Evolutionary conservation across 2,888 invertebrate species (phyloP), one percentile per base, ranked within the genome.

Genomic region (Bugulina stolonifera): DNA sequence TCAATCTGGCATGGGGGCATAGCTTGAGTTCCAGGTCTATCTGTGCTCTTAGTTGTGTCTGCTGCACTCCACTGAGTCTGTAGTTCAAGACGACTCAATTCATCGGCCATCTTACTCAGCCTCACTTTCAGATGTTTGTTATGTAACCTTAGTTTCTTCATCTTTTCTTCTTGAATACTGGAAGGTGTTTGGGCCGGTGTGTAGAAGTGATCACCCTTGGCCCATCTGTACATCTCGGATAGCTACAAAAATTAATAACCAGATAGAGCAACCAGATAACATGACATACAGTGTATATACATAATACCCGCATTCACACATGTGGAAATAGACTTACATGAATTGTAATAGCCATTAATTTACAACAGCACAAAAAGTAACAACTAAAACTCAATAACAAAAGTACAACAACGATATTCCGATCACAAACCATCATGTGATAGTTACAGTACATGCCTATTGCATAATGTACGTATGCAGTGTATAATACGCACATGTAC

Each of bases 61-160:
- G 43, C 18, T 18, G 5, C 18, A 27, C 32, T 34, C 3, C 10
- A 25, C 27, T 64, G 25, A 18, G 5, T 3, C 14, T 57, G 57
- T 18, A 5, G n/a, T n/a, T 23, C 23, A 5, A n/a, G 5, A n/a
- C 23, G 22, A 25, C 23, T 14, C 5, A 32, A 10, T 34, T 64
- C 27, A 2, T 64, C 64, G 10, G 29, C n/a, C 32, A 29, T 2
- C 64, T 27, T 5, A 32, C 14, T 27, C 32, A 64, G 27, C 34
- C 64, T 64, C 3, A 32, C 25, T 32, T 32, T 64, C 34, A 64
- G 32, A 32, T 64, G 29, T 3, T 34, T 64, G 32, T 64, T 64
- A 32, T 64, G 64, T 25, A 25, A 32, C 64, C 32, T 64, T 10
- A 64, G 64, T 32, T 64, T 64, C 64, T 64, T 64, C 32, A 64